These are phyloP conservation scores for Pandemis cinnamomeana DNA, from an alignment of 2,888 invertebrate species.

Conservation along the genomic window DNA sequence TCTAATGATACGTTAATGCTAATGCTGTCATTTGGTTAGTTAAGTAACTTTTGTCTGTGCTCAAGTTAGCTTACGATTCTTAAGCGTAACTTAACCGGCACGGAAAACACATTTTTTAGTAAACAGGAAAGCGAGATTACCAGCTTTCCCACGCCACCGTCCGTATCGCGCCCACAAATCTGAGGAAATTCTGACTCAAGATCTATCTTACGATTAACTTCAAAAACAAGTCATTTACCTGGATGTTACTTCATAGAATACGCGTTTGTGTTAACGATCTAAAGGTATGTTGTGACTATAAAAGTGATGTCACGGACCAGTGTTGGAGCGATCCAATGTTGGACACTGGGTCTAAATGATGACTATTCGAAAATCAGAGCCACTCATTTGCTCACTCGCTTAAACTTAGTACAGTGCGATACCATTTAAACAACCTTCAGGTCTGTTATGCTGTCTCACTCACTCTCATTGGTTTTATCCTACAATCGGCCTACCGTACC, in stretches of 20 bases:
- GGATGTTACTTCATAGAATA: conserved; percentile 11
- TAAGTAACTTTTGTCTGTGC: neutral
- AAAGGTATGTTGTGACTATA: neutral
- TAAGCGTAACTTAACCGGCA: neutral
- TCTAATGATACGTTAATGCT: neutral
- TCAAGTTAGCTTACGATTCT: neutral
- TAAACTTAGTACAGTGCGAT: too few relatives aligned
- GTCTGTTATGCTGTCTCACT: too few relatives aligned
- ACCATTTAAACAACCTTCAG: too few relatives aligned
- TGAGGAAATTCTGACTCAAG: conserved; percentile 30
- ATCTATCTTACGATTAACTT: conserved; percentile 23
- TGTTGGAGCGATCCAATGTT: neutral
- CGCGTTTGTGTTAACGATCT: neutral
- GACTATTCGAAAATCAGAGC: too few relatives aligned
- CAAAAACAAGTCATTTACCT: conserved; percentile 22
- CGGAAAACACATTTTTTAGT: conserved; percentile 29
- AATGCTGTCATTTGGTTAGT: neutral
- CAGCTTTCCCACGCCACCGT: conserved; percentile 36
- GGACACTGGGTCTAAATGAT: neutral
- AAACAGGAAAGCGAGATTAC: conserved; percentile 32
- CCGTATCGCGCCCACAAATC: conserved; percentile 23
- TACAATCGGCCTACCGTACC: too few relatives aligned
- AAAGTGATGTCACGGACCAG: neutral
- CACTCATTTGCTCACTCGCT: too few relatives aligned
- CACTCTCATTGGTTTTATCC: too few relatives aligned